These are phyloP conservation scores for Drosophila merina DNA, from an alignment of 2,888 invertebrate species.

Conservation along the genomic window DNA sequence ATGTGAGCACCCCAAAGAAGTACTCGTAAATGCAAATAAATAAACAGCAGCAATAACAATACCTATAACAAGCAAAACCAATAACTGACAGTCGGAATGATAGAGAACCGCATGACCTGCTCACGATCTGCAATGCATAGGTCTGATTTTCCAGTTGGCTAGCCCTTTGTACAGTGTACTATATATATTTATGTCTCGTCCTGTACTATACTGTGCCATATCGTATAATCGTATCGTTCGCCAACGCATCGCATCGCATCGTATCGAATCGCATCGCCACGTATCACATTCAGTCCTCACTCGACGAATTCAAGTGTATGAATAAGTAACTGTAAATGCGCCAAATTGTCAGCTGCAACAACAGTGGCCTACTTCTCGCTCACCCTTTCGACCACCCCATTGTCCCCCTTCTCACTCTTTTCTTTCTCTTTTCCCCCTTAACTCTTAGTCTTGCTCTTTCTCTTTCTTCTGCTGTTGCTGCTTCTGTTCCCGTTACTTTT, in stretches of 20 bases:
- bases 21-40: slow-evolving; percentile 32
- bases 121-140: slow-evolving; percentile 28
- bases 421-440: slow-evolving; percentile 1
- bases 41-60: slow-evolving; percentile 37
- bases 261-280: slow-evolving; percentile 29
- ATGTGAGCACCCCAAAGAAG: slow-evolving; percentile 65
- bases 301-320: slow-evolving; percentile 35
- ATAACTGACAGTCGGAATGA: slow-evolving; percentile 53
- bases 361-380: slow-evolving; percentile 53
- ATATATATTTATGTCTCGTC: slow-evolving; percentile 11
- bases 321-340: slow-evolving; percentile 53
- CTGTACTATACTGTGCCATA: slow-evolving; percentile 20
- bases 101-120: slow-evolving; percentile 64
- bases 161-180: slow-evolving; percentile 35
- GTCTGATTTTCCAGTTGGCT: slow-evolving; percentile 8
- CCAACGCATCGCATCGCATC: slow-evolving; percentile 34
- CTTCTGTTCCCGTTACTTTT: slow-evolving; percentile 12
- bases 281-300: slow-evolving; percentile 32
- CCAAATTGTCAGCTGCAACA: slow-evolving; percentile 60
- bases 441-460: neutral
- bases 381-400: slow-evolving; percentile 23
- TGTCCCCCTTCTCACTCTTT: slow-evolving; percentile 16
- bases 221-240: slow-evolving; percentile 37
- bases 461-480: slow-evolving; percentile 6
- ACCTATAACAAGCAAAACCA: slow-evolving; percentile 43